Base-by-base conservation (phyloP, 2,113 vertebrate genomes). In the Barnardius zonarius region DNA sequence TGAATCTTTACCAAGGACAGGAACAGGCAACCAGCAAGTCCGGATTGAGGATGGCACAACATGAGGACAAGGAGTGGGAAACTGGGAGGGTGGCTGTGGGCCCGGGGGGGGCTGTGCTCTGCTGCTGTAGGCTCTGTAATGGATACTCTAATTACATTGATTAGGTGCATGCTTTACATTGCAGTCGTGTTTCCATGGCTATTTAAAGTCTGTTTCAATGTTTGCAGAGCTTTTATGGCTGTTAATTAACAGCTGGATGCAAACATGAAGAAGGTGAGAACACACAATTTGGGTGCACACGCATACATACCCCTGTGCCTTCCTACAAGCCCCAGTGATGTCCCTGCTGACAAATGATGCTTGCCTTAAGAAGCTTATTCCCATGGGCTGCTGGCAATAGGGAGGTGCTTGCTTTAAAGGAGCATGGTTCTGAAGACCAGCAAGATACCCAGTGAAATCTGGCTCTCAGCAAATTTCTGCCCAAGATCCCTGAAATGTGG, bases 131-230 rank as follows among this genome's bases (percentile, higher is more conserved):
- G 23, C 83, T 88, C 54, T 48, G 91, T 55, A 63, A 61, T 66
- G 80, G 96, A 93, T 96, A 62, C 88, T 94, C 73, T 94, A 97
- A 97, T 97, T 96, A 90, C 90, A 83, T 95, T 97, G 96, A 97
- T 97, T 96, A 96, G 70, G 49, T 87, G 94, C 90, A 75, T 81
- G 87, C 92, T 97, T 97, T 94, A 90, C 96, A 67, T 92, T 80
- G 64, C 88, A 94, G 57, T 94, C 88, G 76, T 90, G 81, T 84
- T 97, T 97, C 96, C 96, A 96, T 82, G 96, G 96, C 95, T 93
- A 62, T 97, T 98, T 96, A 95, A 96, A 96, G 70, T 7, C 93
- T 96, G 77, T 95, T 97, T 96, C 96, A 98, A 96, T 97, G 96
- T 98, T 98, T 98, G 95, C 88, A 2, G 83, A 97, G 96, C 84